Base-by-base conservation (phyloP, 1,140 invertebrate genomes). In the Leguminivora glycinivorella region DNA sequence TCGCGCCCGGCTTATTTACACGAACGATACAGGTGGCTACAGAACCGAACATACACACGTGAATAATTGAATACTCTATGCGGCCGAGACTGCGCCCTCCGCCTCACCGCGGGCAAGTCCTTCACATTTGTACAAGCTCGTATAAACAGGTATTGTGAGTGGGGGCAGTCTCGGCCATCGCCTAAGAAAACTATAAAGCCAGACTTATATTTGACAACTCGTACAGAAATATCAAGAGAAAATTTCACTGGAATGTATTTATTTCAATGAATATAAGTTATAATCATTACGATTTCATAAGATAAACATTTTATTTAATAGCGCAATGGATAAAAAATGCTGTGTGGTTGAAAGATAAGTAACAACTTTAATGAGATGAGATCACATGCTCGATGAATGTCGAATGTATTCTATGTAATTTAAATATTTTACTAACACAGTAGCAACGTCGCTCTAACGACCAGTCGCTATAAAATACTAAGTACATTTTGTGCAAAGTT, bases 401-500 rank as follows among this genome's bases (percentile, higher is more conserved):
- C 75, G 70, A 66, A 76, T 79, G 12, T 78, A 76, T 71, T 77
- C 75, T 72, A 80, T 69, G 58, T 76, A 73, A 73, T 77, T 80
- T 70, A 79, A 70, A 78, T 77, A 84, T 75, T 17, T 66, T 52
- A 80, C 73, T 82, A 80, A 78, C 68, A 76, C 22, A 74, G 72
- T 72, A 75, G 78, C 79, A 75, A 84, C 75, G 71, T 40, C 72
- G 68, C 70, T 70, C 79, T 75, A 76, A 76, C 71, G 72, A 74
- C 72, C 72, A 71, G 70, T 77, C 78, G 79, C 76, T 75, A 67
- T 80, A 78, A 14, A 63, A 29, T 73, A 75, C 81, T 91, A 91
- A 91, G 89, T 91, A 91, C 89, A 85, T 84, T 90, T 91, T 91
- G 89, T 91, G 89, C 89, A 88, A 83, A 86, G 86, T 71, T 77